phyloP scores from a whole-genome alignment of 2,888 invertebrate species.

The Drosophila pseudotalamancana region DNA sequence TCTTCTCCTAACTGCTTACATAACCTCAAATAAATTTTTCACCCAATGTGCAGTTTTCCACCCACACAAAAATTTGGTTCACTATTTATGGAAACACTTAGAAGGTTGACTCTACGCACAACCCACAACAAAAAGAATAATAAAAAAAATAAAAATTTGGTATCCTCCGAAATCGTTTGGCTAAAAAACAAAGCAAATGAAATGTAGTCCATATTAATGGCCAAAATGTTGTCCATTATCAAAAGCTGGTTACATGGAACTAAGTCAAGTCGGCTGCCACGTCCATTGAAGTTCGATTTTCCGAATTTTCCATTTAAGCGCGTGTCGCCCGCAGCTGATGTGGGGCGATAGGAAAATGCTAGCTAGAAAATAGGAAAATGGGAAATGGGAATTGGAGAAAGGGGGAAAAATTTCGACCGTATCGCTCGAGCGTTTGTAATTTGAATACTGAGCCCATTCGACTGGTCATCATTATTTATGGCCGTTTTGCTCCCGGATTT shows the following conservation, averaged over 20 bases:
- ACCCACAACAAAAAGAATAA: neutral
- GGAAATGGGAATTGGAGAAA: too few relatives aligned
- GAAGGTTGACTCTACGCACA: constrained; percentile 15
- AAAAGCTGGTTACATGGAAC: constrained; percentile 11
- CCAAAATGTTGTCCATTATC: constrained; percentile 13
- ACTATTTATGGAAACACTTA: constrained; percentile 28
- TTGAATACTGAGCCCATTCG: constrained; percentile 49
- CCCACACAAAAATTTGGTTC: neutral
- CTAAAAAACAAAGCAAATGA: neutral
- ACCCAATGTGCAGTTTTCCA: neutral
- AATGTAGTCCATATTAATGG: constrained; percentile 18
- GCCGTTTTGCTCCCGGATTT: constrained; percentile 23
- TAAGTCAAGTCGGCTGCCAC: constrained; percentile 1
- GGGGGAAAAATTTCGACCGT: neutral
- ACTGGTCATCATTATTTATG: constrained; percentile 71
- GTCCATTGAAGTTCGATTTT: constrained; percentile 51
- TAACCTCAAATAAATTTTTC: constrained; percentile 9
- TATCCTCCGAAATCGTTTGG: neutral
- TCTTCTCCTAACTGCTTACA: neutral
- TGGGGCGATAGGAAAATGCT: neutral
- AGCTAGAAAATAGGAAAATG: neutral
- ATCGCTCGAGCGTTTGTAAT: constrained; percentile 46
- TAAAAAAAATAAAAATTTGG: constrained; percentile 2
- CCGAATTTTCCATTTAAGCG: constrained; percentile 69
- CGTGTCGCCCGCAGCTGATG: constrained; percentile 58